These are phyloP conservation scores for Albula glossodonta DNA, from an alignment of 2,113 vertebrate genomes.

Conservation along the genomic window DNA sequence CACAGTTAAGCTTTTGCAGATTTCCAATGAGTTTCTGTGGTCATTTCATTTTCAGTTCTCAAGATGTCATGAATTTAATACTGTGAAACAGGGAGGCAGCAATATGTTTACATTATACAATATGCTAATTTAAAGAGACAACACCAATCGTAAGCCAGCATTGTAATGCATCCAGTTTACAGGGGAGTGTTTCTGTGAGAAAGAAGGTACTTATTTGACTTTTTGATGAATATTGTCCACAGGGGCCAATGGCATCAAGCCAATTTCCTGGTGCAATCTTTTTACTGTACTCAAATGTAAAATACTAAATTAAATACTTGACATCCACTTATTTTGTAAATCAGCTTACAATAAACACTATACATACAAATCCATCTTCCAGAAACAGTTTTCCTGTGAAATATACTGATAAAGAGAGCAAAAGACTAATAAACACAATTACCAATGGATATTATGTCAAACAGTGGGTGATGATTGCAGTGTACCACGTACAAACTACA, in stretches of 20 bases:
- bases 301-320: too few relatives aligned
- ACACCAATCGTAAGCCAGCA: not conserved
- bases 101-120: not conserved
- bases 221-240: too few relatives aligned
- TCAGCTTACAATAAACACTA: too few relatives aligned
- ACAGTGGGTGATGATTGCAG: too few relatives aligned
- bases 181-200: not conserved
- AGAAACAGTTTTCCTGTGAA: not conserved
- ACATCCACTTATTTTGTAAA: too few relatives aligned
- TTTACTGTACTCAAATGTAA: too few relatives aligned
- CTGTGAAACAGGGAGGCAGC: not conserved
- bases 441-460: not conserved
- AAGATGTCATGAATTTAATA: slow-evolving; percentile 20
- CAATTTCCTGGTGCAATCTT: too few relatives aligned
- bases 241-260: too few relatives aligned
- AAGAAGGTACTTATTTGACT: not conserved
- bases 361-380: too few relatives aligned
- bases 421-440: not conserved
- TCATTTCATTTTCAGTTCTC: slow-evolving; percentile 20
- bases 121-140: slow-evolving; percentile 9
- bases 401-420: too few relatives aligned
- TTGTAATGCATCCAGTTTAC: not conserved
- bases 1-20: slow-evolving; percentile 14
- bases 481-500: too few relatives aligned
- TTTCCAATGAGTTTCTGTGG: slow-evolving; percentile 12